Evolutionary conservation across 2,888 invertebrate genomes (phyloP).

Genomic region (Leptopilina drosophilae): DNA sequence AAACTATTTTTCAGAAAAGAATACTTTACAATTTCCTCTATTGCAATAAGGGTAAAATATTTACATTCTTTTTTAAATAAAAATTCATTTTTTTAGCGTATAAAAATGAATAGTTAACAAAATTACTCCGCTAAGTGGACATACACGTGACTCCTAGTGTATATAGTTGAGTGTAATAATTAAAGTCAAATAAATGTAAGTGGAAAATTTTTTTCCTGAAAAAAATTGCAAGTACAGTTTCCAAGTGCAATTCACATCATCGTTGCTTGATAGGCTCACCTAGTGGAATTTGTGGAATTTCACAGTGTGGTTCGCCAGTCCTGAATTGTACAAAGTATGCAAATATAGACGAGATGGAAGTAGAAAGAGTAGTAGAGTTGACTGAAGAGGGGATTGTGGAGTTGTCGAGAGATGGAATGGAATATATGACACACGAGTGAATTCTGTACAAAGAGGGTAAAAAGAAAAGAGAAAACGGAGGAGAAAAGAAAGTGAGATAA

Average conservation of each 20-base stretch:
- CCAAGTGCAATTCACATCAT: not conserved
- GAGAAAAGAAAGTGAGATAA: slow-evolving; percentile 30
- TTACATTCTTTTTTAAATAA: not conserved
- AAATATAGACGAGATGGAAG: slow-evolving; percentile 59
- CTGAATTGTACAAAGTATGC: slow-evolving; percentile 63
- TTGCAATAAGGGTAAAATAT: not conserved
- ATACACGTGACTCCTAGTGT: not conserved
- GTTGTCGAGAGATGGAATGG: slow-evolving; percentile 21
- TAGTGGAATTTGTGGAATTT: slow-evolving; percentile 57
- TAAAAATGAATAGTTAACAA: not conserved
- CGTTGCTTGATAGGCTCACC: slow-evolving; percentile 55
- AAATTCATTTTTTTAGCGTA: not conserved
- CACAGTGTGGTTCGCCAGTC: slow-evolving; percentile 39
- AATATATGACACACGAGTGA: slow-evolving; percentile 24
- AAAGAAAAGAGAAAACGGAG: not conserved
- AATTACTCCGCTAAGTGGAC: not conserved
- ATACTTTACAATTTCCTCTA: too few species aligned
- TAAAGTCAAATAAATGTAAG: slow-evolving; percentile 39
- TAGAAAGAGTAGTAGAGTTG: slow-evolving; percentile 27
- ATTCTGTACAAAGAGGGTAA: not conserved
- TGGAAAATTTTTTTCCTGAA: slow-evolving; percentile 31
- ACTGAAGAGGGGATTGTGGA: slow-evolving; percentile 33
- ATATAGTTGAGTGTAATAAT: not conserved
- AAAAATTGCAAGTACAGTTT: not conserved
- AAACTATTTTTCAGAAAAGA: too few species aligned